Base-by-base conservation (phyloP, 2,113 vertebrate genomes). In the Mobula hypostoma region DNA sequence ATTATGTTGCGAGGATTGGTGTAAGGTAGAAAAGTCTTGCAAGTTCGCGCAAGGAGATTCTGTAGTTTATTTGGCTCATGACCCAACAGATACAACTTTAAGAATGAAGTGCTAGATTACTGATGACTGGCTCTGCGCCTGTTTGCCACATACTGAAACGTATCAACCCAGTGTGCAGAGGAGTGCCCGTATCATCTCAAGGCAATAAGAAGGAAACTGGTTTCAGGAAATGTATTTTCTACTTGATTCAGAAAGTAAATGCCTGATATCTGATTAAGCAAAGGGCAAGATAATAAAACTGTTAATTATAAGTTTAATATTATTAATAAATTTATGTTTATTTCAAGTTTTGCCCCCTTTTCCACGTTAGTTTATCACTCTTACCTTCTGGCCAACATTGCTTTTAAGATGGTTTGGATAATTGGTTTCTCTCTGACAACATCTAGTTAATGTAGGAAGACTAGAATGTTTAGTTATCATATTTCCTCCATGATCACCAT, bases 21-120 rank as follows among this genome's bases (percentile, higher is more conserved):
- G 48, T 92, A 92, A 72, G 68, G 36, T 63, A 91, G 32, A 92
- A 93, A 93, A 68, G 68, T 93, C 91, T 93, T 40, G 36, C 66
- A 11, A 36, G 36, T 93, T 93, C 91, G 48, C 12, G 36, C 74
- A 32, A 74, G 68, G 21, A 70, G 66, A 15, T 92, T 70, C 66
- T 92, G 66, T 92, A 32, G 40, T 66, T 93, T 74, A 70, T 93
- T 93, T 93, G 58, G 56, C 91, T 70, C 91, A 68, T 93, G 68
- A 93, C 68, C 91, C 9, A 74, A 93, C 8, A 93, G 91, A 48
- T 93, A 93, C 24, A 68, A 91, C 32, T n/a, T 91, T 90, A 66
- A 24, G 61, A 90, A 32, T 72, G 90, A 72, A 72, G 66, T 91
- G 63, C 32, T 61, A 91, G 29, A 32, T 92, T 48, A 40, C 68